Evolutionary conservation across 2,797 vertebrate genomes (phyloP).

Genomic region (Coreius guichenoti): DNA sequence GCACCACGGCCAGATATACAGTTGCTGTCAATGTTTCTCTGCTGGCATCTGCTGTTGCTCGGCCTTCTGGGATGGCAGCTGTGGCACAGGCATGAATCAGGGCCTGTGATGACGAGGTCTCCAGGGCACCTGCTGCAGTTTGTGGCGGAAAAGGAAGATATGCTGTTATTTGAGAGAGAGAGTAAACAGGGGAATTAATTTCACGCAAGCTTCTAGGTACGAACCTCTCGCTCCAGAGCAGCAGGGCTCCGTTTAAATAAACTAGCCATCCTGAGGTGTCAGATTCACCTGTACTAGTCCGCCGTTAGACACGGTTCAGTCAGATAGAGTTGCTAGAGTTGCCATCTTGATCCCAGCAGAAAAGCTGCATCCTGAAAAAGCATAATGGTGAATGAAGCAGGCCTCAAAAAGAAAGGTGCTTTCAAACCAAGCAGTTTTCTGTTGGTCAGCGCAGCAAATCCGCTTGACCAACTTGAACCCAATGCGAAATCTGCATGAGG

Average conservation of each 20-base stretch:
- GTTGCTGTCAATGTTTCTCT: conserved; percentile 57
- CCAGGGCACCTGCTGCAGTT: conserved; percentile 45
- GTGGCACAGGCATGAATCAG: conserved; percentile 55
- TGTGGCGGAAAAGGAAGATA: conserved; percentile 27
- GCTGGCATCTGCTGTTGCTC: conserved; percentile 54
- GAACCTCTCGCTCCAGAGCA: conserved; percentile 6
- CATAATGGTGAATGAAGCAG: background rate
- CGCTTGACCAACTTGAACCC: background rate
- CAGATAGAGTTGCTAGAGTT: background rate
- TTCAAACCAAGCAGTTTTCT: background rate
- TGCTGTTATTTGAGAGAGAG: conserved; percentile 39
- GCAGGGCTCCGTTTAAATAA: conserved; percentile 32
- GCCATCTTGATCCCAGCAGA: background rate
- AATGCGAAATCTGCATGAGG: background rate
- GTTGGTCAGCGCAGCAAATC: background rate
- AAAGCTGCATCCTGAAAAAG: background rate
- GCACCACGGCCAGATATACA: conserved; percentile 56
- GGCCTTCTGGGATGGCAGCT: conserved; percentile 53
- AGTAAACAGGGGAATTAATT: conserved; percentile 46
- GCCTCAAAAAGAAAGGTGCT: background rate
- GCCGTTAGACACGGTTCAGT: background rate
- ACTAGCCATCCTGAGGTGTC: conserved; percentile 14
- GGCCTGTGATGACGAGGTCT: conserved; percentile 48
- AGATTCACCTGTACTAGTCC: conserved; percentile 42
- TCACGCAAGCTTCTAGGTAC: conserved; percentile 17